Evolutionary conservation across 1,140 invertebrate species (phyloP).

Genomic region (Battus philenor): DNA sequence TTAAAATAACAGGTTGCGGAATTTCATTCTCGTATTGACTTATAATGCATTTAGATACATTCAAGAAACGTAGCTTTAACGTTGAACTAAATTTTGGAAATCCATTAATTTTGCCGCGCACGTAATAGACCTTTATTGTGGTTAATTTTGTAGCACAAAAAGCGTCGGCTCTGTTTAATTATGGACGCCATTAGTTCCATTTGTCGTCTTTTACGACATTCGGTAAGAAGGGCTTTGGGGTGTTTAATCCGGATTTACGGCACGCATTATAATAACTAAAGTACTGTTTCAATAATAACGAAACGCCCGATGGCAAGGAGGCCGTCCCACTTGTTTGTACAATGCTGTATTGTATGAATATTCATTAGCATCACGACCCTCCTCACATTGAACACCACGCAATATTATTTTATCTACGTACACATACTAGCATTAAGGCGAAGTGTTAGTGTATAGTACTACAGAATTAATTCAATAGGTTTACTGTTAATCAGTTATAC

Average conservation of each 20-base stretch:
- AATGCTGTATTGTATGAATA: constrained; percentile 39
- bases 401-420: constrained; percentile 25
- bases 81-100: not conserved
- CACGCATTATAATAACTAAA: constrained; percentile 20
- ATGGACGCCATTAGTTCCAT: constrained; percentile 7
- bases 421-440: not conserved
- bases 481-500: too few species aligned
- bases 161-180: constrained; percentile 1
- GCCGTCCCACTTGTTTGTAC: constrained; percentile 18
- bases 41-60: too few species aligned
- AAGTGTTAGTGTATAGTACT: not conserved
- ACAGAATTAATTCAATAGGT: not conserved
- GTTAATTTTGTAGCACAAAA: constrained; percentile 7
- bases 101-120: not conserved
- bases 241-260: constrained; percentile 14
- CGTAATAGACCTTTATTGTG: not conserved
- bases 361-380: constrained; percentile 29
- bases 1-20: too few species aligned
- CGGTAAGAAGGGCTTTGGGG: constrained; percentile 2
- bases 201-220: constrained; percentile 1
- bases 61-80: too few species aligned
- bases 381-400: constrained; percentile 16
- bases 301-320: constrained; percentile 25
- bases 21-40: too few species aligned
- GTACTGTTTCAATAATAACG: constrained; percentile 20